phyloP scores from a whole-genome alignment of 2,113 vertebrate genomes.

The Sander lucioperca region DNA sequence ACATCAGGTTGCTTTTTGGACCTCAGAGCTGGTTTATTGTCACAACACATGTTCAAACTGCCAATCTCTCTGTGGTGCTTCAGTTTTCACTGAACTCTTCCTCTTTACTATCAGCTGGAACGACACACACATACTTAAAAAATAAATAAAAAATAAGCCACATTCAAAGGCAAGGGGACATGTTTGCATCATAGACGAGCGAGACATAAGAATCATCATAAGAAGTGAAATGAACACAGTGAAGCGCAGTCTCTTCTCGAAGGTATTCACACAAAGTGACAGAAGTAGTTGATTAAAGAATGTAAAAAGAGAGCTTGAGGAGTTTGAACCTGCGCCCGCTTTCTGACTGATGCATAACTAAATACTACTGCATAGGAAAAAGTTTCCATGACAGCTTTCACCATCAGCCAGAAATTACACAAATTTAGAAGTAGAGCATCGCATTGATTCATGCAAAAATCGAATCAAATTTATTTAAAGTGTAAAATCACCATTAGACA shows the following conservation, averaged over 20 bases:
- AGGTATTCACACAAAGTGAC: too few relatives aligned
- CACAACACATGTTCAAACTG: neutral
- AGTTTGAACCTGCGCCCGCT: too few relatives aligned
- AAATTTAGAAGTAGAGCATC: too few relatives aligned
- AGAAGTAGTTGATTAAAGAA: too few relatives aligned
- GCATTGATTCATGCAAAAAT: too few relatives aligned
- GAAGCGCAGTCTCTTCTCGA: neutral
- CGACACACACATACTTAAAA: neutral
- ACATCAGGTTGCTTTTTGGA: slow-evolving; percentile 1
- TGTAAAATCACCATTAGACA: too few relatives aligned
- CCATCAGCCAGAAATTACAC: too few relatives aligned
- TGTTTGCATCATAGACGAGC: neutral
- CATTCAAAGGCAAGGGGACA: neutral
- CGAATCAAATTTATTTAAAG: too few relatives aligned
- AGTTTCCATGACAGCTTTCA: too few relatives aligned
- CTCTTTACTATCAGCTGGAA: neutral
- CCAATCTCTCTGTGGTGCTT: neutral
- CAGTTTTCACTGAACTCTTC: neutral
- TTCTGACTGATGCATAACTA: too few relatives aligned
- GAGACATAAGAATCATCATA: neutral
- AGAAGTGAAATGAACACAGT: neutral
- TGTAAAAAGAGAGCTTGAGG: too few relatives aligned
- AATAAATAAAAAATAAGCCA: neutral
- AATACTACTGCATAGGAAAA: too few relatives aligned
- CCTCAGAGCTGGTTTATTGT: slow-evolving; percentile 13